Evolutionary conservation across 2,888 invertebrate species (phyloP).

Genomic region (Trissolcus brochymenae): DNA sequence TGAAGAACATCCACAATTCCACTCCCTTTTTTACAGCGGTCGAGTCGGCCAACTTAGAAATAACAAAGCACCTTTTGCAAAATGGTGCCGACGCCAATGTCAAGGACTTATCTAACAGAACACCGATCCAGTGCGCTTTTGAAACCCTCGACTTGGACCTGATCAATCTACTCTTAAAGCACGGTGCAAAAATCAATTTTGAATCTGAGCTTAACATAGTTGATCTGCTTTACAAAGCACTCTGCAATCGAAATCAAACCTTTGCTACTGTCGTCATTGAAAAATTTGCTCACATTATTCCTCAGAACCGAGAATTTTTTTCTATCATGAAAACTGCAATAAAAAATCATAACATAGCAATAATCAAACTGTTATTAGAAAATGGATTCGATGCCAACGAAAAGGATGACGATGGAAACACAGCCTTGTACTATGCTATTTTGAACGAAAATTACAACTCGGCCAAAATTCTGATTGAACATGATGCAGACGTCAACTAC

Average conservation of each 20-base stretch:
- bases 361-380: conserved; percentile 1
- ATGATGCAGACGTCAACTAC: conserved; percentile 8
- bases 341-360: not conserved
- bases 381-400: conserved; percentile 6
- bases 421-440: conserved; percentile 8
- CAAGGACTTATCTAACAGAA: not conserved
- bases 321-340: conserved; percentile 4
- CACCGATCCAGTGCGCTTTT: not conserved
- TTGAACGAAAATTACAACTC: not conserved
- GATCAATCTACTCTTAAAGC: not conserved
- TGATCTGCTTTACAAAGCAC: conserved; percentile 2
- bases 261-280: conserved; percentile 4
- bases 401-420: not conserved
- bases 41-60: not conserved
- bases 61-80: not conserved
- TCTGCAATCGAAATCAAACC: not conserved
- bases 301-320: not conserved
- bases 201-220: not conserved
- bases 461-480: not conserved
- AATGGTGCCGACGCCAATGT: not conserved
- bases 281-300: not conserved
- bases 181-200: not conserved
- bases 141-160: conserved; percentile 1
- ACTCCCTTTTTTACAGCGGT: conserved; percentile 2
- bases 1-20: not conserved